phyloP scores from a whole-genome alignment of 2,113 vertebrate species.

The Struthio camelus region DNA sequence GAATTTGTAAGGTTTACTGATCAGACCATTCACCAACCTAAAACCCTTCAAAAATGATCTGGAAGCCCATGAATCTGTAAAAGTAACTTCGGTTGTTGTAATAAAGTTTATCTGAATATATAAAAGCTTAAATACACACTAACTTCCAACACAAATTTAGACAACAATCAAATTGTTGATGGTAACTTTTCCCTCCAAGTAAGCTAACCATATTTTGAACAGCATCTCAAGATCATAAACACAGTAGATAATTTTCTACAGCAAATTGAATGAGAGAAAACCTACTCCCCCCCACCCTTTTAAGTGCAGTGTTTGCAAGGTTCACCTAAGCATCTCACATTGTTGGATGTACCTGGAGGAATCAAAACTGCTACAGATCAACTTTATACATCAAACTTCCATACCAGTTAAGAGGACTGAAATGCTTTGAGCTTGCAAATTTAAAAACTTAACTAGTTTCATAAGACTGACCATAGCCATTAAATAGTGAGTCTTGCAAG shows the following conservation, averaged over 20 bases:
- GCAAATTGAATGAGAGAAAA: background rate
- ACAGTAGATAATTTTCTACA: background rate
- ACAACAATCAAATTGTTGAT: background rate
- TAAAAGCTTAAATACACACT: background rate
- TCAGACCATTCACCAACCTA: rapidly evolving
- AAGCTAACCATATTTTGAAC: background rate
- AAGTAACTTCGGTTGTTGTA: background rate
- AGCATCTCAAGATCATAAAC: background rate
- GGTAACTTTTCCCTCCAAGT: background rate
- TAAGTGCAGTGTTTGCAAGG: background rate
- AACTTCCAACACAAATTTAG: background rate
- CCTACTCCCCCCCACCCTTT: background rate
- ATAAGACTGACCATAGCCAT: background rate
- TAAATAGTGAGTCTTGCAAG: background rate
- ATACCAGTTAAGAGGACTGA: background rate
- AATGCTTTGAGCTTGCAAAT: background rate
- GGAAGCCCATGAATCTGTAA: background rate
- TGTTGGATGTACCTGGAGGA: background rate
- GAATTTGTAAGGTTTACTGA: background rate
- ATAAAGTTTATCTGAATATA: background rate
- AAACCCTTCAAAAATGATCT: background rate
- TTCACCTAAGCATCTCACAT: background rate
- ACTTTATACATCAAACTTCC: background rate
- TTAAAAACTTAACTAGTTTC: background rate
- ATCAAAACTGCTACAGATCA: background rate